Conservation (phyloP, 1,140 invertebrate species). For the Zelostemma sp. region DNA sequence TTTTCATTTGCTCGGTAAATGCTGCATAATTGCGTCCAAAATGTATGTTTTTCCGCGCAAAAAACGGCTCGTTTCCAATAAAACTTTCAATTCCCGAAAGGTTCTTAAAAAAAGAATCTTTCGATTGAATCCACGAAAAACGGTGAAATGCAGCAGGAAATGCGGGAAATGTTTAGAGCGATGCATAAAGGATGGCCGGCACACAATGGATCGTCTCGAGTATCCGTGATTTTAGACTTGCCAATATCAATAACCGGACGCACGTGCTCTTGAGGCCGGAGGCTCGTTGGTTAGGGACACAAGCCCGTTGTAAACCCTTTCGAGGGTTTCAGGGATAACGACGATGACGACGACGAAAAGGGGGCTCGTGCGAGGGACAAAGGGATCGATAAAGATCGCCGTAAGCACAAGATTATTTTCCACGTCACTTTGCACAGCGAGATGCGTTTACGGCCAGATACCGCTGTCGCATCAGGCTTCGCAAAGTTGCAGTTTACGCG, state of each 20-base stretch:
- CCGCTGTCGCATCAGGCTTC: too few relatives aligned
- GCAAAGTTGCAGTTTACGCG: slow-evolving; percentile 45
- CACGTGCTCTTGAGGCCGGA: slow-evolving; percentile 35
- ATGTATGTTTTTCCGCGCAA: too few relatives aligned
- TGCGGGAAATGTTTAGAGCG: neutral
- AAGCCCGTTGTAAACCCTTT: slow-evolving; percentile 37
- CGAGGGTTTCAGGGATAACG: slow-evolving; percentile 34
- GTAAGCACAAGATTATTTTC: slow-evolving; percentile 52
- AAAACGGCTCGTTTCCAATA: too few relatives aligned
- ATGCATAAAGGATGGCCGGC: neutral
- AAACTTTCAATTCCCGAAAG: too few relatives aligned
- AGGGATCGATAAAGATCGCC: slow-evolving; percentile 53
- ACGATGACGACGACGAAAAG: slow-evolving; percentile 15
- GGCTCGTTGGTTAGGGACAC: slow-evolving; percentile 28
- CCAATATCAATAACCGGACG: slow-evolving; percentile 47
- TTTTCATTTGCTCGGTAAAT: slow-evolving; percentile 10
- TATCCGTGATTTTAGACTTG: slow-evolving; percentile 43
- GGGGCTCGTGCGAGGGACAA: slow-evolving; percentile 36
- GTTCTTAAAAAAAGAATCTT: too few relatives aligned
- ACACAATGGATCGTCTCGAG: slow-evolving; percentile 5
- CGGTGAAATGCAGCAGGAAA: too few relatives aligned
- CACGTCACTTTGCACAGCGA: slow-evolving; percentile 40
- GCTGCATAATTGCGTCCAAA: too few relatives aligned
- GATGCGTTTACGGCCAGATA: slow-evolving; percentile 44
- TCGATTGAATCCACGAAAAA: too few relatives aligned